Conservation (phyloP, 2,888 invertebrate genomes). For the Torymus auratus region DNA sequence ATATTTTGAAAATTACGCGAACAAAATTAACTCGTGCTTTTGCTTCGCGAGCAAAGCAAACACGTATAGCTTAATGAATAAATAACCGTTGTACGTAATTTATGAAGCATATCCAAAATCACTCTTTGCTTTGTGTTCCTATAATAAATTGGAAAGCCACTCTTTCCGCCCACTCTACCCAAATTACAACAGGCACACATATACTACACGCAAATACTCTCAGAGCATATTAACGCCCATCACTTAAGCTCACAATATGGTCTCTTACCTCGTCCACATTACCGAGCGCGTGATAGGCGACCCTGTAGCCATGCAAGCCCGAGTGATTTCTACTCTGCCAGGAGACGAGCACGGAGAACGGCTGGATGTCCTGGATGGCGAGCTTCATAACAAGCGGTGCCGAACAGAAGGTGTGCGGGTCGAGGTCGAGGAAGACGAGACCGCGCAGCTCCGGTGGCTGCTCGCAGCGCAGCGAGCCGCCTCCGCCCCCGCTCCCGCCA, state of each 20-base stretch:
- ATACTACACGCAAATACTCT: background rate
- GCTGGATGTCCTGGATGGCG: slow-evolving; percentile 93
- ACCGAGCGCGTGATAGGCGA: slow-evolving; percentile 88
- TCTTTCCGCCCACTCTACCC: no score
- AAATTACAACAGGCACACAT: no score
- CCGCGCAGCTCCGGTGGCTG: slow-evolving; percentile 89
- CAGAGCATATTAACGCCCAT: background rate
- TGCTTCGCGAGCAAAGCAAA: no score
- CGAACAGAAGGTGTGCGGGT: slow-evolving; percentile 90
- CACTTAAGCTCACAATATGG: background rate
- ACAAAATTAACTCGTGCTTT: no score
- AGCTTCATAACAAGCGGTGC: slow-evolving; percentile 89
- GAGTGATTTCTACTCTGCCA: slow-evolving; percentile 95
- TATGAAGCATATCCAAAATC: no score
- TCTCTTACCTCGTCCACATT: slow-evolving; percentile 79
- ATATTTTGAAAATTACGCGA: no score
- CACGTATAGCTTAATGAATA: no score
- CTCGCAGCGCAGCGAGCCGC: slow-evolving; percentile 83
- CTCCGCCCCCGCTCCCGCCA: slow-evolving; percentile 69
- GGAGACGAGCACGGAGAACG: slow-evolving; percentile 90
- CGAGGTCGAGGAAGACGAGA: slow-evolving; percentile 84
- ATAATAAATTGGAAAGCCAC: no score
- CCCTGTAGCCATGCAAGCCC: slow-evolving; percentile 90
- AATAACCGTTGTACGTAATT: no score
- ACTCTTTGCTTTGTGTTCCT: no score